Evolutionary conservation across 2,797 vertebrate species (phyloP).

Genomic region (Myotis myotis): DNA sequence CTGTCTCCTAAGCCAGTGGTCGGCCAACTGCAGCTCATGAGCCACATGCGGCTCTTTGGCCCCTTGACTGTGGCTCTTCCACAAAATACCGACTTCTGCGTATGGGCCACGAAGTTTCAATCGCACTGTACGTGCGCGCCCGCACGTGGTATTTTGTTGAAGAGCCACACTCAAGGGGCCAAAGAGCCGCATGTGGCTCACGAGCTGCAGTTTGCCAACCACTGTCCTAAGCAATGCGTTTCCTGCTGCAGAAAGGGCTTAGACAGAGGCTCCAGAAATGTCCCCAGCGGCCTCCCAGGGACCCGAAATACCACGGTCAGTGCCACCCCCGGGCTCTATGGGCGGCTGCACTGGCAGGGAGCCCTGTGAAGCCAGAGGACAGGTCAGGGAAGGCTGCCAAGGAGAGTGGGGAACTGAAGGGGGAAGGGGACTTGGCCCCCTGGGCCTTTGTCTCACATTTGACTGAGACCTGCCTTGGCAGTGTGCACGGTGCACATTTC

Average conservation of each 20-base stretch:
- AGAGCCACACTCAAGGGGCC: no score
- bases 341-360: not conserved
- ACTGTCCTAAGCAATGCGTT: not conserved
- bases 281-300: not conserved
- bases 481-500: not conserved
- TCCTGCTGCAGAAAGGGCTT: not conserved
- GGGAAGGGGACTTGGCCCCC: not conserved
- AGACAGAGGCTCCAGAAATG: not conserved
- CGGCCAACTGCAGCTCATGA: no score
- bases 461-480: not conserved
- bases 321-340: not conserved
- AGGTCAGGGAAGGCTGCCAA: not conserved
- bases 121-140: no score
- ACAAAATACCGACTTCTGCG: no score
- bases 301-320: rapidly evolving
- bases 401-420: not conserved
- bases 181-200: no score
- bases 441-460: not conserved
- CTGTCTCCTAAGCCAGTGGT: not conserved
- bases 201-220: no score
- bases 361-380: not conserved
- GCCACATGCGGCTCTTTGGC: no score
- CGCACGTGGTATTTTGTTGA: no score
- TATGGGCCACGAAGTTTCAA: no score
- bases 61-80: no score